Evolutionary conservation across 2,113 vertebrate species (phyloP), one percentile per base, ranked within the genome.

Genomic region (Oxyruncus cristatus): DNA sequence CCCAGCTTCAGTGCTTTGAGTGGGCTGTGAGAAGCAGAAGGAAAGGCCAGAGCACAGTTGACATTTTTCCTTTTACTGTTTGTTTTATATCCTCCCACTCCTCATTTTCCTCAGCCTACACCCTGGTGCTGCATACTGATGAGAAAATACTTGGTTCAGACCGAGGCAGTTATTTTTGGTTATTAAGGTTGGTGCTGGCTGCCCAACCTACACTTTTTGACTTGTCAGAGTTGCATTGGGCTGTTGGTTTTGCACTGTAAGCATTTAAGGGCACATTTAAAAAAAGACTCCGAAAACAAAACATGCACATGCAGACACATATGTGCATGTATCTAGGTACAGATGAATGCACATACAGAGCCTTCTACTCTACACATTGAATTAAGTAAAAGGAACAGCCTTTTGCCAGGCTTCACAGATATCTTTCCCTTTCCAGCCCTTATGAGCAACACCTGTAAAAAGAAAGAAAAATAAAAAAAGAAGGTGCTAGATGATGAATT

Each of bases 1-100:
- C 58, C 5, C 87, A 77, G 20, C 46, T 74, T 71, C 63, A 21
- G 26, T 65, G 47, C 44, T 88, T 56, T 16, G 71, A 83, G 75
- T 83, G 74, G 85, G 89, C 85, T 92, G 67, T 85, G 78, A 95
- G 89, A 82, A 95, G 71, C 85, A 94, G 67, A 94, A 88, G 84
- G 81, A 72, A 84, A 94, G 85, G 78, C 50, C 74, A 59, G 72
- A 77, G 39, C 39, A 47, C 72, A 86, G 82, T 2, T 80, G 85
- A 93, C 67, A 67, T 94, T 90, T 93, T 95, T 89, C 27, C 44
- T 77, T 94, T 92, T 81, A 20, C 72, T 93, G 75, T 92, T 95
- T 93, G 90, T 92, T 97, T 95, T 95, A 95, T 92, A 80, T 94
- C 90, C 72, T 95, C 90, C 94, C 66, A 94, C 85, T 86, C 85